Base-by-base conservation (phyloP, 2,797 vertebrate species). In the Acipenser transmontanus region DNA sequence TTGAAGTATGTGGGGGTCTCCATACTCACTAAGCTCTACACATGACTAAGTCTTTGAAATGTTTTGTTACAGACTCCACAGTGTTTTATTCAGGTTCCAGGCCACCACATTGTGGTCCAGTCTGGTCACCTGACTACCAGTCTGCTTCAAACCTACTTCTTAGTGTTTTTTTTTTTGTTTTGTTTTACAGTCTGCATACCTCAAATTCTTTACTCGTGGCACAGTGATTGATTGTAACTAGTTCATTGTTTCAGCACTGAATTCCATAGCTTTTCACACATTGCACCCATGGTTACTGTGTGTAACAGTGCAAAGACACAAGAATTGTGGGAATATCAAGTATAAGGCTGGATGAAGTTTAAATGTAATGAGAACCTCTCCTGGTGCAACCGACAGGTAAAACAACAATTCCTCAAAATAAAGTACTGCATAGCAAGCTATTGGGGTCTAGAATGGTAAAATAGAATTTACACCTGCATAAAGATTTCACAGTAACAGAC, bases 121-220 rank as follows among this genome's bases (percentile, higher is more conserved):
- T 11, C 56, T 52, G 66, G 75, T 88, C 87, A 88, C 83, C 85
- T 88, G 88, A 86, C 2, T 59, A 12, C 47, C 1, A 34, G 74
- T 75, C 78, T 76, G 1, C 0, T 60, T 73, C 73, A 71, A 78
- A 79, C 72, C 81, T 76, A 11, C n/a, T 9, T 6, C 52, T 60
- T 78, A 80, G 54, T 61, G 6, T 52, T 50, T 20, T 52, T 54
- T 49, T 59, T 66, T 66, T 12, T 50, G 7, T 61, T 50, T 62
- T 61, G 49, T 64, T 80, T 69, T 79, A 74, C 78, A 80, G 75
- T 77, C 88, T 79, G 81, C 93, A 98, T 98, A 96, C 95, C 91
- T 90, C 77, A 83, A 71, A 91, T 93, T 88, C 87, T 76, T 93
- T 73, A 80, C 76, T 79, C 50, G 77, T 76, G 78, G 81, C 85